A percentile compares a stretch with the other conserved stretches of the same genome.
Evolutionary conservation across 53 echinoderm and acorn worm genomes (phyloP).

Genomic region (Crossaster papposus): DNA sequence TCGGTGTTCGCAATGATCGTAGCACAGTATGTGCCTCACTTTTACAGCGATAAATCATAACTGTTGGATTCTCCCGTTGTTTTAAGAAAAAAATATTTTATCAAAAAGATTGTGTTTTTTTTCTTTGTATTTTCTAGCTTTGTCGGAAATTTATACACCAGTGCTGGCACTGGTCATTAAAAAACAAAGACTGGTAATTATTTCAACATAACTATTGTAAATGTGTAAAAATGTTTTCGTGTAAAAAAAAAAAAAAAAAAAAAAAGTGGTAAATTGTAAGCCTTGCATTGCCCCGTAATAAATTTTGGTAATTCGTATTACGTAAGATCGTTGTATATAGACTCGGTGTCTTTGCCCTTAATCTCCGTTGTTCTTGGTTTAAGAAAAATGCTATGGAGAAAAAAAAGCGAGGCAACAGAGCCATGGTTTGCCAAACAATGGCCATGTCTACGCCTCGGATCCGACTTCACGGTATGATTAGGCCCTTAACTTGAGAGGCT

Average conservation of each 20-base stretch:
- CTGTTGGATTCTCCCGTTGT: background rate
- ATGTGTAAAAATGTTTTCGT: constrained; percentile 48
- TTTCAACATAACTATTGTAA: constrained; percentile 13
- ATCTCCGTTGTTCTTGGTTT: no score
- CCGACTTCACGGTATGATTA: background rate
- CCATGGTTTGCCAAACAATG: background rate
- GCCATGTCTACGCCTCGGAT: background rate
- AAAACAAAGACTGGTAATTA: background rate
- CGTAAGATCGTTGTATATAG: no score
- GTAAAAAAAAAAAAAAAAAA: background rate
- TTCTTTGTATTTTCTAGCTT: background rate
- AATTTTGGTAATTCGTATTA: background rate
- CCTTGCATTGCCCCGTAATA: constrained; percentile 38
- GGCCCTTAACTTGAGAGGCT: background rate
- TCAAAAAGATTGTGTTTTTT: background rate
- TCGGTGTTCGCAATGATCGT: background rate
- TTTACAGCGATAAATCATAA: background rate
- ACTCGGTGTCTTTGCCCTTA: no score
- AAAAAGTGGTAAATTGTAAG: background rate
- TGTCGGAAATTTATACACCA: background rate
- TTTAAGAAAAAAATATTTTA: constrained; percentile 2
- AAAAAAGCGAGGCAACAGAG: no score
- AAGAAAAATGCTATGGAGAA: no score
- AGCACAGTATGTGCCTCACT: background rate
- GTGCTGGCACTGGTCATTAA: constrained; percentile 47